Percentiles rank a stretch among this genome's conserved stretches.
Conservation (phyloP, 1,140 invertebrate genomes). For the Drosophila repleta region DNA sequence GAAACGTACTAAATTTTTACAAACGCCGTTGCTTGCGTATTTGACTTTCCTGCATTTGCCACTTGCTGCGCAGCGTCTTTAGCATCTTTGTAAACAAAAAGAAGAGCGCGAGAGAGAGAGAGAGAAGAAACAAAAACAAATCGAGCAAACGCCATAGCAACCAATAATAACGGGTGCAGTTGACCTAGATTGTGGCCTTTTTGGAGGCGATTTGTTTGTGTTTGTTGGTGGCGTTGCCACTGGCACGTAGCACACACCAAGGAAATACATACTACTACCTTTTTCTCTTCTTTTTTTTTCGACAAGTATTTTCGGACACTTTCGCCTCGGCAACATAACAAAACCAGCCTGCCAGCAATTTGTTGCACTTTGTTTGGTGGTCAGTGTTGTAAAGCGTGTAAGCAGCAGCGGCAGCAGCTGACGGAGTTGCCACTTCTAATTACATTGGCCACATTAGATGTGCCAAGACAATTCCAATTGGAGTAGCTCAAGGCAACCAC, state of each 20-base stretch:
- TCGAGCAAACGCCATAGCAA: neutral
- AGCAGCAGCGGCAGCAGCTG: slow-evolving; percentile 22
- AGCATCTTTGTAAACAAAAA: slow-evolving; percentile 27
- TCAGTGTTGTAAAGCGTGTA: slow-evolving; percentile 38
- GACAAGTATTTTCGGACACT: slow-evolving; percentile 11
- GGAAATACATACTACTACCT: slow-evolving; percentile 18
- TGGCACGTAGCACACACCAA: slow-evolving; percentile 34
- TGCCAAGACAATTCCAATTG: neutral
- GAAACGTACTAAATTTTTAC: slow-evolving; percentile 1
- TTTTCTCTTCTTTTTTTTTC: slow-evolving; percentile 4
- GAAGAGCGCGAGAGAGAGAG: neutral
- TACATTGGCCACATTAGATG: neutral
- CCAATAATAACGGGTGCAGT: slow-evolving; percentile 35
- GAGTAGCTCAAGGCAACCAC: neutral
- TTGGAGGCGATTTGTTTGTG: slow-evolving; percentile 22
- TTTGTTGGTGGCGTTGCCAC: slow-evolving; percentile 20
- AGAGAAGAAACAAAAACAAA: neutral
- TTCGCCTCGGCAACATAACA: slow-evolving; percentile 36
- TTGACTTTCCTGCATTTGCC: slow-evolving; percentile 19
- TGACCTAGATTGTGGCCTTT: slow-evolving; percentile 46
- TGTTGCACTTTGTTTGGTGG: slow-evolving; percentile 25
- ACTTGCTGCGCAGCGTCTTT: slow-evolving; percentile 17
- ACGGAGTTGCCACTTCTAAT: slow-evolving; percentile 35
- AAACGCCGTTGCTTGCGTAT: slow-evolving; percentile 17
- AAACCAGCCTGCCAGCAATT: slow-evolving; percentile 23